Base-by-base conservation (phyloP, 2,113 vertebrate species). In the Astatoreochromis straeleni region DNA sequence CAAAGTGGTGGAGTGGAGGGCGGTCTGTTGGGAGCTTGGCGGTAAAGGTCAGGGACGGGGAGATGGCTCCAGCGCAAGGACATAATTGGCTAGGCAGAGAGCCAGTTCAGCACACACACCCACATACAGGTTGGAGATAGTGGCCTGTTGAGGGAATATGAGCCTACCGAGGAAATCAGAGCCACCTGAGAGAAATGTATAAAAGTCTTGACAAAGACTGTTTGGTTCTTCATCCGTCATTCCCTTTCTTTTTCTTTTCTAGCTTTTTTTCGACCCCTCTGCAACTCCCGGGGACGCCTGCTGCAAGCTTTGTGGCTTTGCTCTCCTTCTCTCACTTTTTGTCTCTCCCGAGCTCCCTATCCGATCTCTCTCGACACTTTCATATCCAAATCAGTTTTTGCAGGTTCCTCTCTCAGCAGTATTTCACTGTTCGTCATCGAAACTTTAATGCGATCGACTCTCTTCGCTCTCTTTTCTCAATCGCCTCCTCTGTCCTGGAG, bases 31-130 rank as follows among this genome's bases (percentile, higher is more conserved):
- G 93, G 93, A 93, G 83, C 68, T n/a, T 54, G 85, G 84, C 70
- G 19, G 82, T 91, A 95, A 96, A 96, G 94, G 95, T 96, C 93
- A 93, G 90, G 89, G 92, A 94, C 70, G 2, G 81, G 89, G 89
- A 95, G 92, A 93, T 89, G 92, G 88, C 87, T 94, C 82, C 29
- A 82, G 84, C 83, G 40, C 92, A 91, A 93, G 92, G 92, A 90
- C 91, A 87, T 95, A 93, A 94, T 94, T 94, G 91, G 84, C 85
- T 87, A 92, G 92, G 89, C 93, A 94, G 88, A 81, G 54, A 88
- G 86, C 87, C 91, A 88, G 88, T 60, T 63, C 51, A 51, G 63
- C 82, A 86, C 87, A 88, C 85, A 86, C 83, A 58, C 12, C 47
- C 58, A 53, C 33, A 85, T 54, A 84, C 70, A 84, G 60, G 65